Evolutionary conservation across 2,888 invertebrate species (phyloP), one percentile per base, ranked within the genome.

Genomic region (Stegana nigrithorax): DNA sequence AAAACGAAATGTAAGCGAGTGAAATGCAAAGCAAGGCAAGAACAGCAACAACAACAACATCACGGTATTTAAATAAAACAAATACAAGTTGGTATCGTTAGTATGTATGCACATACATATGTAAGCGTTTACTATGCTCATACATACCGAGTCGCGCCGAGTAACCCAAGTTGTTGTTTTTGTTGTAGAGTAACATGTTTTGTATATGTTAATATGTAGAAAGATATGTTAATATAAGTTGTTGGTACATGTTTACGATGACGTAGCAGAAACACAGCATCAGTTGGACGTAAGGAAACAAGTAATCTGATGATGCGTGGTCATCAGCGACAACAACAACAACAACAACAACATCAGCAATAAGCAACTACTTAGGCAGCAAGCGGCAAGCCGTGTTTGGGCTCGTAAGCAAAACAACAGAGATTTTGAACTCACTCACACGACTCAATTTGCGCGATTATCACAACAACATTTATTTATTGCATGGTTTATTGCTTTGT

Each of bases 1-100:
- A 74, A 76, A 79, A 67, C 65, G 63, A 71, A 76, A 77, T 73
- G 73, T 67, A 69, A 74, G 75, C 10, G 17, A 21, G 39, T 1
- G 26, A 27, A 42, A n/a, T n/a, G 39, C 14, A 39, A 39, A 39
- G 6, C 6, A 36, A 36, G 14, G 17, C 25, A 50, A 26, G 25
- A 47, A 25, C 47, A 47, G 21, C 47, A 50, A 50, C 10, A 50
- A 26, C n/a, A 51, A 51, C 17, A 21, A 51, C 32, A 29, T 36
- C 10, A 56, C n/a, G 8, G n/a, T 23, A 56, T 12, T n/a, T n/a
- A 42, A 39, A 42, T 23, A 57, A 12, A 39, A 25, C 21, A 4
- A 23, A 25, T 19, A 56, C 26, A 67, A 25, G 60, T 69, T 59
- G 64, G 63, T 68, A 74, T 68, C 65, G 63, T 65, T 62, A 29